Evolutionary conservation across 2,113 vertebrate species (phyloP), one percentile per base, ranked within the genome.

Genomic region (Ailuropoda melanoleuca): DNA sequence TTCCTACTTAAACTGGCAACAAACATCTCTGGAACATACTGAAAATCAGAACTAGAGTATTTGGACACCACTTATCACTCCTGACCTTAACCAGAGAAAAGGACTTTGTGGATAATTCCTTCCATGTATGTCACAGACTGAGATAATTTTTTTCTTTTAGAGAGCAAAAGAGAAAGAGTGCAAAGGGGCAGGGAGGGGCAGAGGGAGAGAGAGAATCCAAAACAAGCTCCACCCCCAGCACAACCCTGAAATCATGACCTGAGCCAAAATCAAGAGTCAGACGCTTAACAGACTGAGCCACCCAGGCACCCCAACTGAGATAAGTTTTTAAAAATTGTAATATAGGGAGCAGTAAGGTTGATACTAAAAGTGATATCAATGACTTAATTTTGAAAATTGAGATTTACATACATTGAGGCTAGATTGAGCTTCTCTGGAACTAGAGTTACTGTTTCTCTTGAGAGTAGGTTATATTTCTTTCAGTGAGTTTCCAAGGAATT

Each of bases 41-140:
- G 46, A 88, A 81, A 96, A 95, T 89, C 50, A 95, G 60, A 83
- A n/a, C 60, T 70, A 88, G 37, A 94, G 46, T 92, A 37, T 88
- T 87, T 84, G 17, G 43, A 21, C 14, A 75, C 6, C 8, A 24
- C 12, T 94, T 74, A 21, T 48, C 87, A 85, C 19, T 93, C 64
- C 72, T 74, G 58, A 93, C 34, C 53, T 97, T 89, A 95, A 77
- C 50, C 66, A 93, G 68, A 90, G 37, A 91, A 96, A 81, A 92
- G 48, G 37, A 2, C 39, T 93, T 39, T 81, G 34, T 68, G 31
- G 68, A 74, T 74, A 89, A 93, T 72, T 91, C 53, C 43, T 88
- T 95, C n/a, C 48, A 86, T 7, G 8, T 68, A 75, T 6, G 4
- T 83, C 53, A 74, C 21, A 90, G 31, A 46, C 6, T 56, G 78